Evolutionary conservation across 2,888 invertebrate genomes (phyloP).

Genomic region (Ennomos erosarius): DNA sequence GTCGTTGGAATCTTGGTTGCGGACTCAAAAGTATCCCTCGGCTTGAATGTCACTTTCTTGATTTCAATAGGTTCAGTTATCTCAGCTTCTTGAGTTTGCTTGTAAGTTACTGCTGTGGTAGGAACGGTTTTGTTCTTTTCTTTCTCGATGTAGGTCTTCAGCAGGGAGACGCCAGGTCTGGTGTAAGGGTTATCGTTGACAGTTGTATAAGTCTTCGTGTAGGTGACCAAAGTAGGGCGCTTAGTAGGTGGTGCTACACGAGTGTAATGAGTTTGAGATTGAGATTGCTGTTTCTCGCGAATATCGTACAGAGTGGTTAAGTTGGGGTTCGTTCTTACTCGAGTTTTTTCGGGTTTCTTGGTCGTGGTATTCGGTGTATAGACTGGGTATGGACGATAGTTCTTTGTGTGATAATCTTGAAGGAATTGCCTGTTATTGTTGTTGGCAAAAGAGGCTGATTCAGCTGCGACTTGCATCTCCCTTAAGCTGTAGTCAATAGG

Average conservation of each 20-base stretch:
- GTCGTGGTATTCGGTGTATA: constrained; percentile 66
- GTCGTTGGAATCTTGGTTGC: constrained; percentile 75
- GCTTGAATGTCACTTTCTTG: constrained; percentile 41
- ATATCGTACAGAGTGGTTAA: constrained; percentile 78
- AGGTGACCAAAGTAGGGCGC: constrained; percentile 73
- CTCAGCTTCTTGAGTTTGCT: constrained; percentile 55
- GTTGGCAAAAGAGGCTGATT: constrained; percentile 90
- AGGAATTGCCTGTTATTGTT: constrained; percentile 77
- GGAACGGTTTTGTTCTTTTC: constrained; percentile 69
- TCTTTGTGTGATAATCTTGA: constrained; percentile 72
- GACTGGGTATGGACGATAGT: constrained; percentile 75
- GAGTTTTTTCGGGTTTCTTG: constrained; percentile 48
- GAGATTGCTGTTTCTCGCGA: constrained; percentile 55
- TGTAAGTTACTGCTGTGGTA: constrained; percentile 55
- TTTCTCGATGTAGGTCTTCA: constrained; percentile 71
- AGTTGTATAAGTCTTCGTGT: constrained; percentile 69
- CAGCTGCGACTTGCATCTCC: constrained; percentile 90
- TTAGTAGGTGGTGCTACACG: constrained; percentile 59
- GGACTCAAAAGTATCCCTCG: constrained; percentile 63
- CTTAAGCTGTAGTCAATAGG: constrained; percentile 73
- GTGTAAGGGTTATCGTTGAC: constrained; percentile 75
- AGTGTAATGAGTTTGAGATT: constrained; percentile 43
- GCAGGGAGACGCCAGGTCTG: constrained; percentile 74
- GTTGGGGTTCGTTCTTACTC: constrained; percentile 68
- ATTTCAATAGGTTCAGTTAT: constrained; percentile 60